Percentiles rank a stretch among this genome's conserved stretches.
Evolutionary conservation across 2,888 invertebrate genomes (phyloP).

Genomic region (Polydrusus pterygomalis): DNA sequence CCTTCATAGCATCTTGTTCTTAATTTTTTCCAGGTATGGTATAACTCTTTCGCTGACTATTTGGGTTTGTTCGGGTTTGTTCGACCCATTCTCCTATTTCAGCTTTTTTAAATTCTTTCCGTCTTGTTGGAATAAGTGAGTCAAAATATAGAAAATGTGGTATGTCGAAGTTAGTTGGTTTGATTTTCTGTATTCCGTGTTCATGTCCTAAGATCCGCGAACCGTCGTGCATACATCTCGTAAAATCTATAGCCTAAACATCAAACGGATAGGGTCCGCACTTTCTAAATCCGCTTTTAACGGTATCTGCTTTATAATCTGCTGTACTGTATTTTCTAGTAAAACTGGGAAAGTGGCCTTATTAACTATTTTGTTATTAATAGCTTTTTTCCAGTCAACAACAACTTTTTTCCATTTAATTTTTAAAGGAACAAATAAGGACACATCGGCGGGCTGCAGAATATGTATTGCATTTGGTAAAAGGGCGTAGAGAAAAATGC

Average conservation of each 20-base stretch:
- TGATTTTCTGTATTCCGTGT: constrained; percentile 39
- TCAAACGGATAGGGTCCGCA: constrained; percentile 56
- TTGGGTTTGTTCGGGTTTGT: no score
- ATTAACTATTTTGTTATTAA: no score
- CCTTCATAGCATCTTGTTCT: neutral
- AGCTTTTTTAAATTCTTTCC: constrained; percentile 5
- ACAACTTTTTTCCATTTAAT: no score
- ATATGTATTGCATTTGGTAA: no score
- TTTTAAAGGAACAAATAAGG: no score
- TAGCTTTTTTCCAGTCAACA: no score
- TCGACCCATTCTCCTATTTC: constrained; percentile 8
- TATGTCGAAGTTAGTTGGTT: constrained; percentile 53
- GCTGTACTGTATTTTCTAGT: no score
- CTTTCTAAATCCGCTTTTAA: constrained; percentile 42
- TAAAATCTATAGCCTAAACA: constrained; percentile 51
- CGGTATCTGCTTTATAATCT: no score
- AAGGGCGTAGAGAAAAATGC: no score
- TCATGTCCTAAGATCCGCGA: constrained; percentile 35
- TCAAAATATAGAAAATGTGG: constrained; percentile 57
- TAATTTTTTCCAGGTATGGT: neutral
- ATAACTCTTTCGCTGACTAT: constrained; percentile 1
- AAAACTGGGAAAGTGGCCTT: no score
- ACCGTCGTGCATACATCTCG: constrained; percentile 46
- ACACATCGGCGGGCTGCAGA: no score
- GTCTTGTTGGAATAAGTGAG: constrained; percentile 38